Evolutionary conservation across 1,140 invertebrate genomes (phyloP).

Genomic region (Drosophila sturtevanti): DNA sequence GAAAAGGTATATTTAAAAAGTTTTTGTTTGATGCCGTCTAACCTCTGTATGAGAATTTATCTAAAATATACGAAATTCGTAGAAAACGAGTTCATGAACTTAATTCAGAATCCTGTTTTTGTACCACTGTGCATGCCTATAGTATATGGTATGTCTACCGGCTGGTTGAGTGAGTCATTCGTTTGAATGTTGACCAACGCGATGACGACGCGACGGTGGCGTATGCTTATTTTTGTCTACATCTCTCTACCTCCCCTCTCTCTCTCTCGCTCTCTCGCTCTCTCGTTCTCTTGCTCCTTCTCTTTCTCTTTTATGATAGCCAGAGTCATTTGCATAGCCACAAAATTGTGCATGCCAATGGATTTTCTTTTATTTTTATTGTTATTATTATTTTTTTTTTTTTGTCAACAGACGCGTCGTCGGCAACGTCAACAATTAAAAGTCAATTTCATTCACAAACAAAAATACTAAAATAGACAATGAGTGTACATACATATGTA

Average conservation of each 20-base stretch:
- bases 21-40: too few relatives aligned
- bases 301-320: constrained; percentile 30
- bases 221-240: constrained; percentile 47
- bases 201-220: constrained; percentile 16
- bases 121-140: constrained; percentile 44
- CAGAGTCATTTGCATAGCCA: constrained; percentile 57
- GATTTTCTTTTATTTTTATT: constrained; percentile 28
- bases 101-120: constrained; percentile 4
- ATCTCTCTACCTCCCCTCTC: background rate
- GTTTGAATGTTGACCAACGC: constrained; percentile 56
- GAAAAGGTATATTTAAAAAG: too few relatives aligned
- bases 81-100: background rate
- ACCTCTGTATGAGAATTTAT: too few relatives aligned
- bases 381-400: constrained; percentile 29
- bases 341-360: constrained; percentile 65
- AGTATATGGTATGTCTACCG: constrained; percentile 50
- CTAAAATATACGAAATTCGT: too few relatives aligned
- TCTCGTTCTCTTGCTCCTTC: background rate
- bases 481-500: background rate
- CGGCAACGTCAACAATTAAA: constrained; percentile 69
- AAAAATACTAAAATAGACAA: constrained; percentile 26
- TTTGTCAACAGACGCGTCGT: constrained; percentile 9
- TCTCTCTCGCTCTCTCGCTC: background rate
- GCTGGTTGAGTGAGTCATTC: constrained; percentile 4
- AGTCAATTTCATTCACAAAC: constrained; percentile 68